Percentiles rank a stretch among this genome's conserved stretches.
Conservation (phyloP, 2,113 vertebrate species). For the Dendropsophus ebraccatus region DNA sequence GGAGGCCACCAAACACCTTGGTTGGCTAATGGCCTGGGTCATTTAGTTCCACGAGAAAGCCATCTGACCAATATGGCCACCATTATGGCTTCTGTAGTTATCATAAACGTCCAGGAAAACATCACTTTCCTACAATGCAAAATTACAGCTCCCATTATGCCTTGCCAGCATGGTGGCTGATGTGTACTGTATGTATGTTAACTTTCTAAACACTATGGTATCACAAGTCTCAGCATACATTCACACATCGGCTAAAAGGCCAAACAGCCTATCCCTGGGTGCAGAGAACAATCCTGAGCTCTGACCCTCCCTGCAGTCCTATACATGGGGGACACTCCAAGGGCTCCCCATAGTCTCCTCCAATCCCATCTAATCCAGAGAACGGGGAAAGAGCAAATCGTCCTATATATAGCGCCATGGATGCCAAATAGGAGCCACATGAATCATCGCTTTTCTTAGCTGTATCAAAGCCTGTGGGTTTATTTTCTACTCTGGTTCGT, state of each 20-base stretch:
- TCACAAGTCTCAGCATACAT: background rate
- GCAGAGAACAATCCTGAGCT: background rate
- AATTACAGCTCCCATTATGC: too few species aligned
- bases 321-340: background rate
- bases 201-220: background rate
- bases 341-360: too few species aligned
- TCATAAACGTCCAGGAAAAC: background rate
- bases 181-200: background rate
- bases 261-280: background rate
- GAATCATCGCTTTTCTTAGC: conserved; percentile 33
- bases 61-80: background rate
- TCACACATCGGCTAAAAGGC: background rate
- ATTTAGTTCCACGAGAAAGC: too few species aligned
- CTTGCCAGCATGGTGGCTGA: too few species aligned
- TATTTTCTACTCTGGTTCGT: background rate
- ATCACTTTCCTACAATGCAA: too few species aligned
- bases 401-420: background rate
- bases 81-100: background rate
- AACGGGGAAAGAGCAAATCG: background rate
- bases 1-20: too few species aligned
- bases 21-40: too few species aligned
- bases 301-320: background rate
- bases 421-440: background rate
- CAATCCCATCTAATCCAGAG: background rate
- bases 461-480: background rate